Evolutionary conservation across 1,140 invertebrate species (phyloP).

Genomic region (Listronotus bonariensis): DNA sequence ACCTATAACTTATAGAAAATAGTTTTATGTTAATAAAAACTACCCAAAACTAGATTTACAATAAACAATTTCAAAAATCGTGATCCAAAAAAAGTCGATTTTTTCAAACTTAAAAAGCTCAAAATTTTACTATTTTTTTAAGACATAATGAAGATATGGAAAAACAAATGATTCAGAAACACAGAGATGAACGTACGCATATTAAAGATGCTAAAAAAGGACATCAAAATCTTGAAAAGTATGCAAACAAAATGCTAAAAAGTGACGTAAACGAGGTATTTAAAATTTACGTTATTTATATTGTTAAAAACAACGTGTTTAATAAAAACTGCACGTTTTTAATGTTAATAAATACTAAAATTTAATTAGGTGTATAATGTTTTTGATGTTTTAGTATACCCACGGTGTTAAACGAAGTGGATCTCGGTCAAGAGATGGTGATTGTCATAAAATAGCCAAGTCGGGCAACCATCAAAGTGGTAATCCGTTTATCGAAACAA

Average conservation of each 20-base stretch:
- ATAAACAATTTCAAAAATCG: no score
- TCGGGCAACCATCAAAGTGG: slow-evolving; percentile 53
- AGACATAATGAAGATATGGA: slow-evolving; percentile 81
- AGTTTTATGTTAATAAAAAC: no score
- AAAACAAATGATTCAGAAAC: slow-evolving; percentile 73
- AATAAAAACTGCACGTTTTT: no score
- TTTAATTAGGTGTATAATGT: no score
- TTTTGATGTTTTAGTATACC: slow-evolving; percentile 21
- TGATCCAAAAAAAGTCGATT: no score
- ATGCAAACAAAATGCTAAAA: slow-evolving; percentile 23
- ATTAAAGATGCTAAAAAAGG: slow-evolving; percentile 58
- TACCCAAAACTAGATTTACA: no score
- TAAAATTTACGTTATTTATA: slow-evolving; percentile 1
- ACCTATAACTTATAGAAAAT: no score
- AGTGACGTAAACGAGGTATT: slow-evolving; percentile 41
- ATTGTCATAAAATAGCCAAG: slow-evolving; percentile 61
- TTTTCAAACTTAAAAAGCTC: no score
- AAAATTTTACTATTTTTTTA: background rate
- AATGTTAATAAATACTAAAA: no score
- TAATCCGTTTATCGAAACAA: slow-evolving; percentile 11
- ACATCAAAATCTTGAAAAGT: slow-evolving; percentile 46
- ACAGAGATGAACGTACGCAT: slow-evolving; percentile 64
- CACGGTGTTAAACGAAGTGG: slow-evolving; percentile 64
- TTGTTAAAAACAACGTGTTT: no score
- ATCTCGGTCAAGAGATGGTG: slow-evolving; percentile 63